Percentiles rank a stretch among this genome's conserved stretches.
Evolutionary conservation across 2,888 invertebrate species (phyloP).

Genomic region (Gari tellinella): DNA sequence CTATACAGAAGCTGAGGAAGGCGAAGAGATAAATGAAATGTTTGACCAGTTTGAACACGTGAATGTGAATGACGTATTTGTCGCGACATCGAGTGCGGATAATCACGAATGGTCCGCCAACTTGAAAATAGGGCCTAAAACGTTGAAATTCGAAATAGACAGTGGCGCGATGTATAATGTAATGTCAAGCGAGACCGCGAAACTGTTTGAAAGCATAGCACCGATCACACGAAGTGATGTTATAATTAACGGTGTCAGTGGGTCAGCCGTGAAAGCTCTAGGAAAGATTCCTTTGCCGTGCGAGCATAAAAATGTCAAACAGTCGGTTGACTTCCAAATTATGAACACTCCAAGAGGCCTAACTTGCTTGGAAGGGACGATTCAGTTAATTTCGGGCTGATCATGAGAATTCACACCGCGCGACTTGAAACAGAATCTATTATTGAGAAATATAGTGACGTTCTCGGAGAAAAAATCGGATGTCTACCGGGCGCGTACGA

Average conservation of each 20-base stretch:
- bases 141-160: constrained; percentile 20
- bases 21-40: constrained; percentile 4
- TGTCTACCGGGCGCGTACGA: constrained; percentile 36
- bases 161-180: constrained; percentile 41
- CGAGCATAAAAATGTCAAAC: constrained; percentile 13
- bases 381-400: too few species aligned
- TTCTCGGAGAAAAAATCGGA: constrained; percentile 16
- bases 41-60: constrained; percentile 6
- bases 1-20: too few species aligned
- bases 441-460: constrained; percentile 16
- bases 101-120: constrained; percentile 13
- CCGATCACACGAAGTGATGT: constrained; percentile 4
- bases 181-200: constrained; percentile 18
- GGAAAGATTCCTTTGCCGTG: constrained; percentile 35
- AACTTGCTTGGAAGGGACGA: constrained; percentile 30
- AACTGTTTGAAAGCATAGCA: constrained; percentile 20
- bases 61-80: constrained; percentile 8
- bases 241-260: constrained; percentile 25
- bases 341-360: constrained; percentile 20
- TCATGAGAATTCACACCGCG: constrained; percentile 21
- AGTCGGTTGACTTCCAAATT: constrained; percentile 21
- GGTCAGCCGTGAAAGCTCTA: constrained; percentile 5
- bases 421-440: constrained; percentile 6
- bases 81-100: background rate
- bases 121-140: constrained; percentile 7